Conservation (phyloP, 1,140 invertebrate species). For the Tetragnatha versicolor region DNA sequence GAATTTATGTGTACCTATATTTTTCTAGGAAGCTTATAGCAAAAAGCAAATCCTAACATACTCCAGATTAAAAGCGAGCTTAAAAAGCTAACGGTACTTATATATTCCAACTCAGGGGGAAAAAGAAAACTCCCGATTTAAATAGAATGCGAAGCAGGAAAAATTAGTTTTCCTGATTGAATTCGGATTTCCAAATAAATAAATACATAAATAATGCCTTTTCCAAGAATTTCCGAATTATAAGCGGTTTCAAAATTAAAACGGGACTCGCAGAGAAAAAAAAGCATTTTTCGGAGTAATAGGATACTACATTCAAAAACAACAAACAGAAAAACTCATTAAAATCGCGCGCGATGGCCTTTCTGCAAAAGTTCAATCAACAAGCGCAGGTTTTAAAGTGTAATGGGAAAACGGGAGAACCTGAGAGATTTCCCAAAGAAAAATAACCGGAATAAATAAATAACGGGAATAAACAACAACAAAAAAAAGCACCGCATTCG, state of each 20-base stretch:
- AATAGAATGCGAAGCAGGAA: constrained; percentile 3
- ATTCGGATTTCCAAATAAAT: constrained; percentile 28
- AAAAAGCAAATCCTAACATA: no score
- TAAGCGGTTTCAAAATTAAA: constrained; percentile 34
- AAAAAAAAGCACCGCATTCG: neutral
- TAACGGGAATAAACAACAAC: neutral
- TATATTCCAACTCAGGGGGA: neutral
- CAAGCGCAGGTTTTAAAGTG: neutral
- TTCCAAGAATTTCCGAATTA: constrained; percentile 29
- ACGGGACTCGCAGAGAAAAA: neutral
- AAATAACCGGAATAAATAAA: neutral
- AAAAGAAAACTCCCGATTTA: neutral
- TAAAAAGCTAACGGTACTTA: no score
- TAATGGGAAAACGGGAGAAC: constrained; percentile 21
- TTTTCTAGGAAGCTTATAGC: no score
- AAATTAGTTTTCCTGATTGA: constrained; percentile 29
- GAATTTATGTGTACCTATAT: no score
- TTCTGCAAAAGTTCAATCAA: constrained; percentile 43
- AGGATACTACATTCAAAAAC: constrained; percentile 42
- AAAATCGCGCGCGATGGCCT: constrained; percentile 6
- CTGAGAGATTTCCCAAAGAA: no score
- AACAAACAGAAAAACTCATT: constrained; percentile 45
- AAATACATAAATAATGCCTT: constrained; percentile 42
- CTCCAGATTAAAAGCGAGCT: no score
- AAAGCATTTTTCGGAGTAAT: constrained; percentile 11